Conservation (phyloP, 2,113 vertebrate genomes). For the Crotalus viridis region DNA sequence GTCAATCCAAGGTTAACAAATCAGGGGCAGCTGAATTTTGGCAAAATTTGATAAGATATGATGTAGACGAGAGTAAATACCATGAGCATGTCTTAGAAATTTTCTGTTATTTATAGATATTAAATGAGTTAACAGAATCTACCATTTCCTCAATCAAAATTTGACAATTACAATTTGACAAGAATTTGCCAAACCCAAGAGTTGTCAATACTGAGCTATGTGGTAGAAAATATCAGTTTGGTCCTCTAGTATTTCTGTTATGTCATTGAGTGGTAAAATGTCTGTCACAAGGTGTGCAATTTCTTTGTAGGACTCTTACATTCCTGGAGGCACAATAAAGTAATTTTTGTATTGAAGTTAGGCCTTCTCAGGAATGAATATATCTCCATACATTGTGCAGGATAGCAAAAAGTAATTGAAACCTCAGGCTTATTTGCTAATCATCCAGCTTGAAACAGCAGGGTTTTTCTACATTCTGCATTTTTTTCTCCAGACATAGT, state of each 20-base stretch:
- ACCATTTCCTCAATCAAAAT: no score
- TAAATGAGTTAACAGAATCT: no score
- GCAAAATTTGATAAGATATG: no score
- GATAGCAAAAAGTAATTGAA: not conserved
- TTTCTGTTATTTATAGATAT: no score
- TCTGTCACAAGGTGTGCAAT: constrained; percentile 8
- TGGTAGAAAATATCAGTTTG: not conserved
- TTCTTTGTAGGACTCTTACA: not conserved
- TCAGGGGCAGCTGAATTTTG: no score
- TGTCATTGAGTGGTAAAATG: not conserved
- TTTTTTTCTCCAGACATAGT: constrained; percentile 1
- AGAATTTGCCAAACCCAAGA: not conserved
- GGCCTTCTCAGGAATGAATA: not conserved
- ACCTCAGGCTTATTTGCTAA: constrained; percentile 21
- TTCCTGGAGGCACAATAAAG: constrained; percentile 12
- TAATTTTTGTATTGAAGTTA: constrained; percentile 20
- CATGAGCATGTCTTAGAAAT: no score
- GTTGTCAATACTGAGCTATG: not conserved
- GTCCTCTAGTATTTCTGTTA: not conserved
- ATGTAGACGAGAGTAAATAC: no score
- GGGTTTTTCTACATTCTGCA: not conserved
- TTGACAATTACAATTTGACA: not conserved
- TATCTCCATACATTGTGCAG: not conserved
- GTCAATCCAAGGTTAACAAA: no score
- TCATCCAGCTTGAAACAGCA: not conserved